Base-by-base conservation (phyloP, 2,888 invertebrate genomes). In the Zaprionus lineosus region DNA sequence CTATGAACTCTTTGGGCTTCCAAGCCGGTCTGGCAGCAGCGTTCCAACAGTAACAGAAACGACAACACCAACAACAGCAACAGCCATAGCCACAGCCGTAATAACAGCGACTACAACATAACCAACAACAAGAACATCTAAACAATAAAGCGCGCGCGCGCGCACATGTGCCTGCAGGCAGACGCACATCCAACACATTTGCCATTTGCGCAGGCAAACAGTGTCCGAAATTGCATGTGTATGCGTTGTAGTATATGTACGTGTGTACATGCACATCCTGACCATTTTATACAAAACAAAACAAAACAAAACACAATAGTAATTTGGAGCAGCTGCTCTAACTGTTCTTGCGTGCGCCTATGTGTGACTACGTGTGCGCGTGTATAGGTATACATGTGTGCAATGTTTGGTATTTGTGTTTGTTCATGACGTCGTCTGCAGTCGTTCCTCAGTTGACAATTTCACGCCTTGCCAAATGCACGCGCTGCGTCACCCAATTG, bases 391-490 rank as follows among this genome's bases (percentile, higher is more conserved):
- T 33, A 11, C 24, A 6, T 11, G 37, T 57, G 19, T 39, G 33
- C 36, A 40, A 26, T 47, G 37, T 44, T 37, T 62, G 46, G 26
- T 47, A 44, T 44, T 37, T 62, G 46, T 62, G 31, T 47, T 52
- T 53, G 40, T 52, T 40, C 28, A n/a, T n/a, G 8, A 12, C 51
- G 31, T 33, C 43, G 43, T 46, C 26, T 34, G 58, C 29, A 21
- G 16, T 16, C 47, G 11, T n/a, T n/a, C 33, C 59, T 72, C 74
- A 72, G 71, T 72, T 69, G 57, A 70, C 50, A 52, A 72, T 69
- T 72, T 74, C 56, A 74, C 70, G 74, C 65, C 64, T 55, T 55
- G 60, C 53, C 55, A 74, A 65, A 57, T 69, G 55, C 60, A 72
- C 74, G 60, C 60, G 36, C 36, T 55, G 29, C 69, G 39, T 44